Evolutionary conservation across 1,140 invertebrate genomes (phyloP), one percentile per base, ranked within the genome.

Genomic region (Pseudomyrmex dendroicus): DNA sequence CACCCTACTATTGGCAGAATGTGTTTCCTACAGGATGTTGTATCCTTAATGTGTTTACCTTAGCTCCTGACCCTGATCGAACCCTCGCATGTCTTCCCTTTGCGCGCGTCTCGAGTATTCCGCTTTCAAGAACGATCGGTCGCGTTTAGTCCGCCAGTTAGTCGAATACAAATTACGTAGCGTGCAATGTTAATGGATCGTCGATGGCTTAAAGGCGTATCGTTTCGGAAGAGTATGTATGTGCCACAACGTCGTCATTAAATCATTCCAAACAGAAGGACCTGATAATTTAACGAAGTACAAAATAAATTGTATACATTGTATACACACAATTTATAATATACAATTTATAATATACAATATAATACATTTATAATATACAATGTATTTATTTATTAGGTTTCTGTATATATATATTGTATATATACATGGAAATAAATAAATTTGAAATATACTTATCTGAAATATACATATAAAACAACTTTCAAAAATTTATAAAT

Each of bases 1-100:
- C 50, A 64, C 88, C 89, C 85, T 1, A 12, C 84, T 67, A 87
- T 89, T 70, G 86, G 76, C 86, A 68, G 82, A 83, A 89, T 88
- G 80, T 83, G 88, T 89, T 89, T 90, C 89, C 89, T 86, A 73
- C 84, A 88, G 89, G 86, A 92, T 89, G 84, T 89, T 89, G 84
- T 88, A 91, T 89, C 86, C 88, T 86, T 92, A 92, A 92, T 92
- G 92, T 92, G 90, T 92, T 92, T 92, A 91, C 91, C 86, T 90
- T 91, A 85, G 87, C 90, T 87, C 84, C 88, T 87, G 88, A 91
- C 86, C 90, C 90, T 70, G 89, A 86, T 89, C 80, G 89, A 84
- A 84, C 85, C 83, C 80, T 68, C 64, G 68, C 17, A 68, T 50
- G 62, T 72, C 68, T 83, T 72, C 83, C 83, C 59, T 74, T 63